Evolutionary conservation across 2,797 vertebrate species (phyloP), one percentile per base, ranked within the genome.

Genomic region (Ara ararauna): DNA sequence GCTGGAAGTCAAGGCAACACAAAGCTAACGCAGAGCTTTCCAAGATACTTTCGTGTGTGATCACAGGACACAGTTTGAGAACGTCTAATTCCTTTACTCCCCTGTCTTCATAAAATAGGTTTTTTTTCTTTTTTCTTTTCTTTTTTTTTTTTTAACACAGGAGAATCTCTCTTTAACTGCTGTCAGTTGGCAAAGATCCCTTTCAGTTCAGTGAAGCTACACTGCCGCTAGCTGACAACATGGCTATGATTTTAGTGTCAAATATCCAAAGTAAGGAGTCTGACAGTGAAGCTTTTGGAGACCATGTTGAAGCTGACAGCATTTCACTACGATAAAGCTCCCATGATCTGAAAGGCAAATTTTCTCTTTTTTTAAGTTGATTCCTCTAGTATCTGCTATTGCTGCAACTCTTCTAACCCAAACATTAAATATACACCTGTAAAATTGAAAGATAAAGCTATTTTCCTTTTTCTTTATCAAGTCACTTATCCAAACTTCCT

Each of bases 221-320:
- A 23, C 21, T 87, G 86, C 58, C 56, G 75, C 78, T 74, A 75
- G 61, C 72, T 95, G 86, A 90, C 75, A 94, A 87, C n/a, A 45
- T 15, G 44, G 61, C 65, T 72, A 38, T 29, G 56, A 91, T 75
- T 93, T 93, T 68, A 66, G 45, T 87, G 84, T 94, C 93, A 90
- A 83, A 94, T 21, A 92, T 32, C 56, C 72, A 83, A 83, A 83
- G 84, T n/a, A 75, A 90, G 66, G 51, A 87, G 32, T 79, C 67
- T 87, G 93, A 87, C 45, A 32, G 21, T 47, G 78, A 87, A 93
- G 85, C 78, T 95, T 86, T 27, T 48, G 65, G 68, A 85, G 32
- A 66, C 42, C 79, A 32, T 71, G 38, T 68, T 79, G 84, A 91
- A 95, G 74, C 32, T 85, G 90, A 89, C 72, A 92, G 53, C 53